Conservation (phyloP, 2,113 vertebrate species). For the Ailuropoda melanoleuca region DNA sequence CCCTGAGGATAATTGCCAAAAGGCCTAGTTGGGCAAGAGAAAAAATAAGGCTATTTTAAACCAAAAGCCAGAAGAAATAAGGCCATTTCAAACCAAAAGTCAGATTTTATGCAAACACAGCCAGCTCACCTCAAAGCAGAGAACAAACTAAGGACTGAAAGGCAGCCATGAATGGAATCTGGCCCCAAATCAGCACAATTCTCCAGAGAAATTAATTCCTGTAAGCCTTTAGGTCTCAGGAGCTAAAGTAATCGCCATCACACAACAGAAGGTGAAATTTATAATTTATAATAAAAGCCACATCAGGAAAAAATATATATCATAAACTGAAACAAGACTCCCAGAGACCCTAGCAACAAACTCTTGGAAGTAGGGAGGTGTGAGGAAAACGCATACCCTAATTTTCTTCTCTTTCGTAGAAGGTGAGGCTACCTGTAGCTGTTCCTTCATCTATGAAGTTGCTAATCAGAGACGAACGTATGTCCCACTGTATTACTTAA, state of each 20-base stretch:
- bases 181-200: background rate
- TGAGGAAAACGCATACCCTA: background rate
- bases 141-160: background rate
- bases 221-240: background rate
- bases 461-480: background rate
- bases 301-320: background rate
- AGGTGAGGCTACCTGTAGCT: background rate
- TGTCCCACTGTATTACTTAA: background rate
- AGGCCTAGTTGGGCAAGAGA: background rate
- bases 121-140: background rate
- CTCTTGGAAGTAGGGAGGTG: background rate
- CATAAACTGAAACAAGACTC: background rate
- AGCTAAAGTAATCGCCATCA: background rate
- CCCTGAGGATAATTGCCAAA: background rate
- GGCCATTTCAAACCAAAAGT: background rate
- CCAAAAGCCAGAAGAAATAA: background rate
- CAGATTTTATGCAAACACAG: background rate
- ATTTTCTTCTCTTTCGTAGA: background rate
- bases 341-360: slow-evolving; percentile 12
- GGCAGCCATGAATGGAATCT: background rate
- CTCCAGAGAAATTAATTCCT: background rate
- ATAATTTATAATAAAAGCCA: background rate
- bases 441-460: background rate
- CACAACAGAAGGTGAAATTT: background rate
- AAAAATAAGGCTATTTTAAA: background rate